phyloP scores from a whole-genome alignment of 2,113 vertebrate genomes.

The Mystacornis crossleyi region DNA sequence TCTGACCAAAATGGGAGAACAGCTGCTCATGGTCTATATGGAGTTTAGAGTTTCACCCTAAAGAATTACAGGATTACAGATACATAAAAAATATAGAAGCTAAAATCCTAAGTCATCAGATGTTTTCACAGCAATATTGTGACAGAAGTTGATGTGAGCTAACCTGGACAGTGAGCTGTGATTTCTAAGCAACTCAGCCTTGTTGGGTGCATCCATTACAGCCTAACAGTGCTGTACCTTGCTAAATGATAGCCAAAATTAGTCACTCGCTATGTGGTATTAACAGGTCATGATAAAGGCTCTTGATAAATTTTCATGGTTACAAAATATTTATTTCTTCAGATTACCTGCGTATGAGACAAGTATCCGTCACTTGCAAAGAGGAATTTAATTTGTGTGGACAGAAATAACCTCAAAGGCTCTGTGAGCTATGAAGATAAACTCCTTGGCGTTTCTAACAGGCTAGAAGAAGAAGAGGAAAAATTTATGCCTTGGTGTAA shows the following conservation, averaged over 20 bases:
- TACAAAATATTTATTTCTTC: neutral
- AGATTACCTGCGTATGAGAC: neutral
- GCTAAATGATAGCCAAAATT: neutral
- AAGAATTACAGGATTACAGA: neutral
- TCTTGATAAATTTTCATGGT: neutral
- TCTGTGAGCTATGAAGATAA: neutral
- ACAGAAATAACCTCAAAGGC: neutral
- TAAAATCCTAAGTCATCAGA: neutral
- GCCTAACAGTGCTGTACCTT: neutral
- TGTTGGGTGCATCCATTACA: neutral
- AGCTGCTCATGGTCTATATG: neutral
- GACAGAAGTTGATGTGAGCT: fast-evolving
- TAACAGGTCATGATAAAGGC: neutral
- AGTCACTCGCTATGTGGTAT: neutral
- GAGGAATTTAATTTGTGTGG: neutral
- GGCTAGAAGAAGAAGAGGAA: neutral
- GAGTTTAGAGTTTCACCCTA: neutral
- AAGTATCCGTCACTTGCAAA: neutral
- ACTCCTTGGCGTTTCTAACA: neutral
- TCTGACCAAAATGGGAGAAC: neutral
- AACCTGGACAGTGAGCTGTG: fast-evolving
- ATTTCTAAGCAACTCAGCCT: neutral
- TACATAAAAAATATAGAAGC: neutral
- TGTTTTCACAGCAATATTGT: neutral
- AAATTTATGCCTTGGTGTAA: neutral